Percentiles rank a stretch among this genome's conserved stretches.
Conservation (phyloP, 2,797 vertebrate species). For the Gadopsis bispinosus region DNA sequence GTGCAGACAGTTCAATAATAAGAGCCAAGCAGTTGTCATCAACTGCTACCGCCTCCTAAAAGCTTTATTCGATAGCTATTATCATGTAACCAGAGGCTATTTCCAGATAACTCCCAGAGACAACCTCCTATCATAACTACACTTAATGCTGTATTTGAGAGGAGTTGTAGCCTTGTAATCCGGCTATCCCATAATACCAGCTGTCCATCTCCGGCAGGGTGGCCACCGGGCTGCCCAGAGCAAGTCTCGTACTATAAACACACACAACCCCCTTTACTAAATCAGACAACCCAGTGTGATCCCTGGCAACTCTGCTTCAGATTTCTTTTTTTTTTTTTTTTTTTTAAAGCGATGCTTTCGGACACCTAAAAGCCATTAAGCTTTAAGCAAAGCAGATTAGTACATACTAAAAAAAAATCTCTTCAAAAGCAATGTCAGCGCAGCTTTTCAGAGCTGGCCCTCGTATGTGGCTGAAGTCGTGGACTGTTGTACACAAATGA, state of each 20-base stretch:
- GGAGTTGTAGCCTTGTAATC: constrained; percentile 81
- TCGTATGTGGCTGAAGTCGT: constrained; percentile 38
- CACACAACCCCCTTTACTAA: constrained; percentile 35
- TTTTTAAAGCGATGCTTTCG: constrained; percentile 19
- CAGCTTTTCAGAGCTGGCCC: constrained; percentile 44
- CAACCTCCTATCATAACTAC: constrained; percentile 77
- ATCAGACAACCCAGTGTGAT: constrained; percentile 54
- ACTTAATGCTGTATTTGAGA: constrained; percentile 78
- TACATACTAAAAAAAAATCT: constrained; percentile 16
- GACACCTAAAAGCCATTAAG: constrained; percentile 47
- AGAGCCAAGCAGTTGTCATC: constrained; percentile 74
- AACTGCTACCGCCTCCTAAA: constrained; percentile 63
- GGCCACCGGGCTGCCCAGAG: constrained; percentile 69
- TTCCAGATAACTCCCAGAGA: constrained; percentile 81
- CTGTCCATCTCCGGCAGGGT: constrained; percentile 68
- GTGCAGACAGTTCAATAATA: constrained; percentile 68
- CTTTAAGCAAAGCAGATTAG: constrained; percentile 62
- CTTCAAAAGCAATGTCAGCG: constrained; percentile 39
- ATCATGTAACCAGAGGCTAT: constrained; percentile 77
- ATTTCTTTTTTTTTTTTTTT: constrained; percentile 2
- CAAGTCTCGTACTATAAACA: constrained; percentile 63
- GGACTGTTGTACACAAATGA: constrained; percentile 34
- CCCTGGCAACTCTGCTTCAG: constrained; percentile 42
- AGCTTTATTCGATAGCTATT: constrained; percentile 82
- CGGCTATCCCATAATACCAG: constrained; percentile 78